Conservation (phyloP, 2,797 vertebrate genomes). For the Mareca penelope region DNA sequence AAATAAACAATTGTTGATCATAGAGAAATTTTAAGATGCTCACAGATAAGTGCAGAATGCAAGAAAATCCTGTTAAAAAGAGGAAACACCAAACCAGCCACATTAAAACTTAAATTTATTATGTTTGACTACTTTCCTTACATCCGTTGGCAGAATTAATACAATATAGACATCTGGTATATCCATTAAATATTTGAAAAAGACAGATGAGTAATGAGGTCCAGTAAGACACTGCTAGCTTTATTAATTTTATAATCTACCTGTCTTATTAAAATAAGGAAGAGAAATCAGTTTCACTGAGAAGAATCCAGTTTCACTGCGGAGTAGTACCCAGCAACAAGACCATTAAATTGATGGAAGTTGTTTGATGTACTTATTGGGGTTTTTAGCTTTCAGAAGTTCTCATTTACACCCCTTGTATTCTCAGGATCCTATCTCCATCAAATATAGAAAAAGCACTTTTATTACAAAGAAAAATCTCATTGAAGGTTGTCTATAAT, state of each 20-base stretch:
- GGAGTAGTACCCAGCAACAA: background rate
- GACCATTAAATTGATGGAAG: background rate
- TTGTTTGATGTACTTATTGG: background rate
- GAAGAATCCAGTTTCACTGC: background rate
- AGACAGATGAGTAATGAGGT: background rate
- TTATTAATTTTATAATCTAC: background rate
- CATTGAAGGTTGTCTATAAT: background rate
- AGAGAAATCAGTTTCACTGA: background rate
- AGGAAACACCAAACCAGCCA: background rate
- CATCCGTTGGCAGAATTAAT: background rate
- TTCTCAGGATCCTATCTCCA: background rate
- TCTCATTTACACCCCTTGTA: accelerated
- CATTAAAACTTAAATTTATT: background rate
- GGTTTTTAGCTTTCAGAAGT: background rate
- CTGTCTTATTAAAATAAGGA: background rate
- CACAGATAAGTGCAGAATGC: background rate
- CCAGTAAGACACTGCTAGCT: background rate
- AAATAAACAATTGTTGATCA: conserved; percentile 53
- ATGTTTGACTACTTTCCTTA: background rate
- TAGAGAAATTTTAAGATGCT: background rate
- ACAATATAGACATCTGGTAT: background rate
- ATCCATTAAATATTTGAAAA: background rate
- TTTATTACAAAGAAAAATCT: background rate
- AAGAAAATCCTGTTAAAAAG: background rate
- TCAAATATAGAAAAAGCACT: background rate